These are phyloP conservation scores for Parasteatoda lunata DNA, from an alignment of 2,888 invertebrate species.

Conservation along the genomic window DNA sequence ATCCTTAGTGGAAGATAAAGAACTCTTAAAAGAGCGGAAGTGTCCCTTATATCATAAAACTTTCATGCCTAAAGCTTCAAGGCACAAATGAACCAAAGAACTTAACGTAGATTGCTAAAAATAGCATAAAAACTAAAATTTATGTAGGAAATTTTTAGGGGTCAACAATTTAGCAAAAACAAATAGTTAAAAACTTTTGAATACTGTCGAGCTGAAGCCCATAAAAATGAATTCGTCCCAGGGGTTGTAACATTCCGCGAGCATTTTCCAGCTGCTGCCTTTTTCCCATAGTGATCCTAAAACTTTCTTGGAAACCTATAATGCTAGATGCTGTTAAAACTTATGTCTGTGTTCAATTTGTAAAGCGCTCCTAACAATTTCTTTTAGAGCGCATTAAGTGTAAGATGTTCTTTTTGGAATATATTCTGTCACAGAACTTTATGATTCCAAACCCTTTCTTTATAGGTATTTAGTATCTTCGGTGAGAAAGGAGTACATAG, in stretches of 20 bases:
- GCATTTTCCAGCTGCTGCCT: slow-evolving; percentile 16
- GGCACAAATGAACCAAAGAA: too few species aligned
- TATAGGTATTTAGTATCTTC: neutral
- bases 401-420: slow-evolving; percentile 5
- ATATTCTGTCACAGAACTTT: neutral
- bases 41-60: too few species aligned
- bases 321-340: slow-evolving; percentile 15
- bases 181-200: neutral
- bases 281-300: slow-evolving; percentile 7
- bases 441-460: neutral
- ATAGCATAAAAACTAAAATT: neutral
- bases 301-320: slow-evolving; percentile 15
- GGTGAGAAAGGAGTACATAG: too few species aligned
- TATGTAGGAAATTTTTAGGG: neutral
- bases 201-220: neutral
- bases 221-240: neutral
- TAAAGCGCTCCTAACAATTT: slow-evolving; percentile 32
- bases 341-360: slow-evolving; percentile 28
- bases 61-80: too few species aligned
- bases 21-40: too few species aligned
- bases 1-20: too few species aligned
- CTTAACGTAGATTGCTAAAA: too few species aligned
- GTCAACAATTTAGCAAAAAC: neutral
- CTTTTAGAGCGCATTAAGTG: slow-evolving; percentile 37
- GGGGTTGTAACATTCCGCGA: neutral